A percentile compares a stretch with the other conserved stretches of the same genome.
These are phyloP conservation scores for Agonopterix alstromeriana DNA, from an alignment of 2,888 invertebrate genomes.

Conservation along the genomic window DNA sequence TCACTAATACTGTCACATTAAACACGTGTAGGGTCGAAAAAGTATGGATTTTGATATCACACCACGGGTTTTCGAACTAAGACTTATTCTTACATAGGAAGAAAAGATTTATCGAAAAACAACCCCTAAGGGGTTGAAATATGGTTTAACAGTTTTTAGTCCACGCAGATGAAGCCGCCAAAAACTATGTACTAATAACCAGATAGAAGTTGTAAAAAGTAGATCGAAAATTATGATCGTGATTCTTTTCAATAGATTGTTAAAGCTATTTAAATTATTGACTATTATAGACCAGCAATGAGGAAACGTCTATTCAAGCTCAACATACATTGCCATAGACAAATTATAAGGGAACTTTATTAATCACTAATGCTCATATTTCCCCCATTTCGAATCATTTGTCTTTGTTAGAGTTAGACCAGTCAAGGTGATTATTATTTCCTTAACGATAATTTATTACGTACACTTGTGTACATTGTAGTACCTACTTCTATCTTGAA, in stretches of 20 bases:
- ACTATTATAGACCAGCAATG: slow-evolving; percentile 12
- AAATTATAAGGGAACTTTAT: slow-evolving; percentile 13
- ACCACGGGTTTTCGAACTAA: too few species aligned
- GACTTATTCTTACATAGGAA: too few species aligned
- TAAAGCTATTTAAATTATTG: background rate
- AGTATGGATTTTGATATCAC: too few species aligned
- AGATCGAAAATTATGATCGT: too few species aligned
- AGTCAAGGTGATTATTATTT: slow-evolving; percentile 39
- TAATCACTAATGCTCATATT: slow-evolving; percentile 29
- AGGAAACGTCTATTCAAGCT: slow-evolving; percentile 20
- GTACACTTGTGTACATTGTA: slow-evolving; percentile 16
- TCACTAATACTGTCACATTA: too few species aligned
- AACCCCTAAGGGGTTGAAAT: too few species aligned
- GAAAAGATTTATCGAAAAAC: too few species aligned
- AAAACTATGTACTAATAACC: too few species aligned
- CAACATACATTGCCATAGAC: background rate
- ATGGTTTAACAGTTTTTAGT: too few species aligned
- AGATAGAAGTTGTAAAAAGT: too few species aligned
- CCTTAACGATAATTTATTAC: slow-evolving; percentile 34
- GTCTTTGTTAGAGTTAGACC: slow-evolving; percentile 30
- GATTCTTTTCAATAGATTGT: background rate
- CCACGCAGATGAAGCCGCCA: too few species aligned
- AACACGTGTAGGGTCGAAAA: too few species aligned
- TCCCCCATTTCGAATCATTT: slow-evolving; percentile 33
- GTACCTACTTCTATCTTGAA: slow-evolving; percentile 4